Conservation (phyloP, 92 coral and sea anemone species). For the Blastomussa wellsi region DNA sequence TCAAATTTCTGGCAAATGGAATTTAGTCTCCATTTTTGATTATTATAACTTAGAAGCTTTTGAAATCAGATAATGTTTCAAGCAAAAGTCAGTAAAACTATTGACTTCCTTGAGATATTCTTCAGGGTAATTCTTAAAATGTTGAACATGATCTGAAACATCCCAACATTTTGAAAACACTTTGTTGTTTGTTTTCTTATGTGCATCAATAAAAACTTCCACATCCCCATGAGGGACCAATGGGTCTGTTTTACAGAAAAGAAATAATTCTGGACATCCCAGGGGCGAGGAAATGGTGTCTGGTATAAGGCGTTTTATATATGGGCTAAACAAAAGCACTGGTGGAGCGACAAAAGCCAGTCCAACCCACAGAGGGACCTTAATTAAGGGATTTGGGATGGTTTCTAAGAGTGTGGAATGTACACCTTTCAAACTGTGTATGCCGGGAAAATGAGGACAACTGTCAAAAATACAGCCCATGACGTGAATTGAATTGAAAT, state of each 20-base stretch:
- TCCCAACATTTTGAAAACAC: slow-evolving; percentile 80
- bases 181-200: slow-evolving; percentile 58
- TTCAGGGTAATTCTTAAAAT: slow-evolving; percentile 74
- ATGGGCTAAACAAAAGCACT: slow-evolving; percentile 37
- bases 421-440: slow-evolving; percentile 64
- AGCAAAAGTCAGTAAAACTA: slow-evolving; percentile 71
- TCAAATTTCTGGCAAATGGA: neutral
- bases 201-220: slow-evolving; percentile 55
- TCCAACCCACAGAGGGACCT: slow-evolving; percentile 64
- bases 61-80: slow-evolving; percentile 25
- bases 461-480: slow-evolving; percentile 94
- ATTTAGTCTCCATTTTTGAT: neutral
- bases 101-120: slow-evolving; percentile 71
- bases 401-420: slow-evolving; percentile 79
- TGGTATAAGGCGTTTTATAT: slow-evolving; percentile 63
- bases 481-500: slow-evolving; percentile 64
- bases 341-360: slow-evolving; percentile 63
- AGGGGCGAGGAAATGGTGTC: slow-evolving; percentile 50
- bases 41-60: neutral
- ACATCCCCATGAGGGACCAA: slow-evolving; percentile 72
- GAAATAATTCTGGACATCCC: slow-evolving; percentile 63
- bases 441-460: slow-evolving; percentile 80
- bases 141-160: slow-evolving; percentile 84
- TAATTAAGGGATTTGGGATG: slow-evolving; percentile 69
- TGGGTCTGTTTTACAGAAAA: slow-evolving; percentile 77